These are phyloP conservation scores for Hormiphora californensis DNA, from an alignment of 37 sponge, comb jelly and placozoan species.

Conservation along the genomic window DNA sequence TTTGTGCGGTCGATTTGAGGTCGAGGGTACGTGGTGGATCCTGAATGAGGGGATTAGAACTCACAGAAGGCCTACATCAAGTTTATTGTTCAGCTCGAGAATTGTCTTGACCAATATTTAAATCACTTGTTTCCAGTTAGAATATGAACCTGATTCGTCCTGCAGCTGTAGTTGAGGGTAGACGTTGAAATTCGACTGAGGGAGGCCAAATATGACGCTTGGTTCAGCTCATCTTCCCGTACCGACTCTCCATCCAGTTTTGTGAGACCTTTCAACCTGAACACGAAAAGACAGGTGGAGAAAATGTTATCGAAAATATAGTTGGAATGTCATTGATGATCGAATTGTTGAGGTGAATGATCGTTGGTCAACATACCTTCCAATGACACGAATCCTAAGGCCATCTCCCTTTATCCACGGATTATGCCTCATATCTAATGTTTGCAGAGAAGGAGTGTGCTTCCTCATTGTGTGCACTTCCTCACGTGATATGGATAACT, in stretches of 20 bases:
- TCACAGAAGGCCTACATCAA: too few relatives aligned
- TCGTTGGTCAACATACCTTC: constrained; percentile 8
- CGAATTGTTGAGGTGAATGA: not conserved
- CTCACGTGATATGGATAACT: constrained; percentile 55
- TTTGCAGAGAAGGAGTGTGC: constrained; percentile 61
- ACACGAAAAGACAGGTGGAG: not conserved
- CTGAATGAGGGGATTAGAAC: too few relatives aligned
- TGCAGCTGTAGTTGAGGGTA: not conserved
- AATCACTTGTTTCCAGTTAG: too few relatives aligned
- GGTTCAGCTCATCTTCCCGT: not conserved
- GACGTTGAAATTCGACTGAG: constrained; percentile 4
- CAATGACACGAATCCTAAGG: constrained; percentile 44
- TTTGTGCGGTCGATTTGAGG: constrained; percentile 44
- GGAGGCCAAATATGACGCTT: constrained; percentile 18
- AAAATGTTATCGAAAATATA: not conserved
- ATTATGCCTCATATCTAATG: constrained; percentile 68
- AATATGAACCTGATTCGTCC: too few relatives aligned
- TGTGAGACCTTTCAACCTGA: constrained; percentile 50
- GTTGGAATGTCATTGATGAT: not conserved
- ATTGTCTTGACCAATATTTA: too few relatives aligned
- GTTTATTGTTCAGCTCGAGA: too few relatives aligned
- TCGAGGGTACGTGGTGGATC: constrained; percentile 26
- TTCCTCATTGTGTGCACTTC: constrained; percentile 59
- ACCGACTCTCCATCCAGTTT: constrained; percentile 26
- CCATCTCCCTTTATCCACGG: constrained; percentile 67